Percentiles rank a stretch among this genome's conserved stretches.
These are phyloP conservation scores for Chitala chitala DNA, from an alignment of 2,113 vertebrate genomes.

Conservation along the genomic window DNA sequence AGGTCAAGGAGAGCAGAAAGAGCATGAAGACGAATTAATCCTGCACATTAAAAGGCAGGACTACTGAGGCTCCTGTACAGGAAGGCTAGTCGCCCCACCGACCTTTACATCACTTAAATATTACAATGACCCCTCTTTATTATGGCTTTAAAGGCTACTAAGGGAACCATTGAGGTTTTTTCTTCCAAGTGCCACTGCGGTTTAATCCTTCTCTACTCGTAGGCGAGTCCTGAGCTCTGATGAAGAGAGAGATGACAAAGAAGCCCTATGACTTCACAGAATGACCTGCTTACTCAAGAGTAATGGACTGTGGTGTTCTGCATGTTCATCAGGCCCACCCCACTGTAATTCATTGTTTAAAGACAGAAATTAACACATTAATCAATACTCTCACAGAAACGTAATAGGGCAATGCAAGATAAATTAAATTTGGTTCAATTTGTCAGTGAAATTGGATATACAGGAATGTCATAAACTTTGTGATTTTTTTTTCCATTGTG, in stretches of 20 bases:
- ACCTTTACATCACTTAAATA: conserved; percentile 59
- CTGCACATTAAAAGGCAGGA: conserved; percentile 56
- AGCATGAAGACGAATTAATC: conserved; percentile 57
- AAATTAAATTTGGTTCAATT: background rate
- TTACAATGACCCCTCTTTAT: conserved; percentile 41
- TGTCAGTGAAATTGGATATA: background rate
- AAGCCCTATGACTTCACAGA: background rate
- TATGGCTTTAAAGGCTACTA: conserved; percentile 41
- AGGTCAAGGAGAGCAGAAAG: conserved; percentile 50
- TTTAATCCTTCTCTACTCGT: conserved; percentile 18
- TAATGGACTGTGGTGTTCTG: background rate
- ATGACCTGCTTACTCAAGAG: background rate
- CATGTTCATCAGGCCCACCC: background rate
- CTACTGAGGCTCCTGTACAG: conserved; percentile 55
- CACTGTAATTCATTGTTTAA: background rate
- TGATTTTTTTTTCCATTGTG: background rate
- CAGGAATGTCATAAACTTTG: background rate
- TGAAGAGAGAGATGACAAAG: conserved; percentile 1
- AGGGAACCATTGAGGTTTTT: conserved; percentile 41
- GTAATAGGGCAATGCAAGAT: background rate
- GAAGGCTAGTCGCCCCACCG: conserved; percentile 59
- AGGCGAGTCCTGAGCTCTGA: background rate
- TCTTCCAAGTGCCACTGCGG: conserved; percentile 30
- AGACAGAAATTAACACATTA: background rate
- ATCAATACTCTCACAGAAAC: background rate